phyloP scores from a whole-genome alignment of 2,113 vertebrate genomes.

The Anoura caudifer region DNA sequence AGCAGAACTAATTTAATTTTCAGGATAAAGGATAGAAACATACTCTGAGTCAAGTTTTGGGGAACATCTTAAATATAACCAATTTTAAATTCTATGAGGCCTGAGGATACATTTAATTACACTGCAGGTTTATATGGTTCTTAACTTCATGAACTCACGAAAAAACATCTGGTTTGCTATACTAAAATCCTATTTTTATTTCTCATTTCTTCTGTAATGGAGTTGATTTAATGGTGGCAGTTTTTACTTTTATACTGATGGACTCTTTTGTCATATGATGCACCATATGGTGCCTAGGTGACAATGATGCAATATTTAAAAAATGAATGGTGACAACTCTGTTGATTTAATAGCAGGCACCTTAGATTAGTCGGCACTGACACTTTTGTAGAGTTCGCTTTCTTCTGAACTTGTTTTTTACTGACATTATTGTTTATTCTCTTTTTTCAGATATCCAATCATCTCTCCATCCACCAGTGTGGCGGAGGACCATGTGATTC shows the following conservation, averaged over 20 bases:
- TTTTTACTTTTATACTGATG: constrained; percentile 6
- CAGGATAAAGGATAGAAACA: not conserved
- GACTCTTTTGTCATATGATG: not conserved
- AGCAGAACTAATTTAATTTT: not conserved
- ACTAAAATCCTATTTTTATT: constrained; percentile 32
- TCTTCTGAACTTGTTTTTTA: not conserved
- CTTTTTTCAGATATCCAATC: not conserved
- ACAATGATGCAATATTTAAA: constrained; percentile 23
- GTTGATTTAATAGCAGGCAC: constrained; percentile 4
- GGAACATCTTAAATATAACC: constrained; percentile 27
- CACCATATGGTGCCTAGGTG: not conserved
- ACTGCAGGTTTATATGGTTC: not conserved
- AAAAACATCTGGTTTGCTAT: constrained; percentile 41
- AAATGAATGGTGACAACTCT: not conserved
- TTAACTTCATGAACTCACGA: constrained; percentile 34
- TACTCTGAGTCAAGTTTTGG: not conserved
- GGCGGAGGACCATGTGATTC: not conserved
- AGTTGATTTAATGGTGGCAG: constrained; percentile 32
- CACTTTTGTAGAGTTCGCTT: not conserved
- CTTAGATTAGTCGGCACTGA: not conserved
- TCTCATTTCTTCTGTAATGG: not conserved
- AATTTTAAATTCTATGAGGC: not conserved
- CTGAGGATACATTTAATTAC: constrained; percentile 20
- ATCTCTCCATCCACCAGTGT: not conserved
- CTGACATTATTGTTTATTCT: not conserved